phyloP scores from a whole-genome alignment of 2,113 vertebrate genomes.

The Pongo abelii region DNA sequence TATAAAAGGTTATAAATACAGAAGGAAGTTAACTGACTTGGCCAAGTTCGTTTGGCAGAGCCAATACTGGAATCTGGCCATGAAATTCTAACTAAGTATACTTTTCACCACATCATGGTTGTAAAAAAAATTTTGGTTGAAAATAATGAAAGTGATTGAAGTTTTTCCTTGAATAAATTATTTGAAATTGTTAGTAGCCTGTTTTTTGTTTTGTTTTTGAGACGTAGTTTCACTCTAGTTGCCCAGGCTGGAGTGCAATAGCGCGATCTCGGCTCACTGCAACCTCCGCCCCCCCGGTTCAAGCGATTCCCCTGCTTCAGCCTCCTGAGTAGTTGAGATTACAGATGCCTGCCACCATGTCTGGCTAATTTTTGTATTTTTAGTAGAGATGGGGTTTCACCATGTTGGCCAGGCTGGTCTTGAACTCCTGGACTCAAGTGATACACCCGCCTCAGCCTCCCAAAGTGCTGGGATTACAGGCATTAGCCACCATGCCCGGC shows the following conservation, averaged over 20 bases:
- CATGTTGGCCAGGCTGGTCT: neutral
- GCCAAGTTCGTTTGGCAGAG: constrained; percentile 14
- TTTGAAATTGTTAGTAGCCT: constrained; percentile 21
- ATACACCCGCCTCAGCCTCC: neutral
- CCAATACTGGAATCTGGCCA: neutral
- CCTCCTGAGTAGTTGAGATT: neutral
- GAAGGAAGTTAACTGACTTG: constrained; percentile 20
- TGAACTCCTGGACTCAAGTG: neutral
- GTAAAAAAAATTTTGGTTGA: neutral
- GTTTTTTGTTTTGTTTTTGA: neutral
- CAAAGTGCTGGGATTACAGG: neutral
- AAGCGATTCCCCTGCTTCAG: neutral
- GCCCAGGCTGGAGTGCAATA: neutral
- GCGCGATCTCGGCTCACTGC: neutral
- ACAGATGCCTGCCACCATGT: neutral
- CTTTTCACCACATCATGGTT: neutral
- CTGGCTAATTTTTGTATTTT: neutral
- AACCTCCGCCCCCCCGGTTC: neutral
- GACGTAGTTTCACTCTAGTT: neutral
- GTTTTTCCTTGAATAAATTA: constrained; percentile 33
- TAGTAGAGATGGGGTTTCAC: neutral
- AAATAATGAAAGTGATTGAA: constrained; percentile 9
- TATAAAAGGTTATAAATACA: constrained; percentile 49
- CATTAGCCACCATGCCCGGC: neutral
- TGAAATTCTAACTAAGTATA: neutral